Evolutionary conservation across 2,797 vertebrate genomes (phyloP), one percentile per base, ranked within the genome.

Genomic region (Sebastes iracundus): DNA sequence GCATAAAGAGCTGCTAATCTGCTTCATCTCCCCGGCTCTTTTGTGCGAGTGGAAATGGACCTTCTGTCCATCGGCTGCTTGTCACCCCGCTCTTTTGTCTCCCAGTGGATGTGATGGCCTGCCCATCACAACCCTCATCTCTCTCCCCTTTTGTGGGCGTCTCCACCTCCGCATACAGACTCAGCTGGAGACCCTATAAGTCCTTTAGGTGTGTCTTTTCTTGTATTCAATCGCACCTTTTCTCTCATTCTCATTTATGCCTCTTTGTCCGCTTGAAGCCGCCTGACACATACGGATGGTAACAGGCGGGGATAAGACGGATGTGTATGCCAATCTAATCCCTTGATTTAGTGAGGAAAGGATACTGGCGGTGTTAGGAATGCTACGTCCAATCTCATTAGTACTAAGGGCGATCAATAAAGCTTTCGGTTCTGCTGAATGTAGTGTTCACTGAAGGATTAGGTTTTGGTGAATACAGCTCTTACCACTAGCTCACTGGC

Each of bases 61-160:
- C 90, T 84, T 94, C 92, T 91, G 93, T 93, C 92, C 90, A 84
- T 89, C 89, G 77, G 86, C 87, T 85, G 88, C 89, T 89, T 81
- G 87, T 94, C 94, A 83, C 83, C 83, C 67, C 5, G 32, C 81
- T 88, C 88, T 81, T 94, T 96, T 95, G 93, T 95, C 87, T 88
- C 75, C 58, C 49, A 0, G 61, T 88, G 80, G 90, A 90, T 82
- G 89, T 91, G 87, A 92, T 42, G 89, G 83, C 87, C 93, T 94
- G 94, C 91, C 94, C 92, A 92, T 95, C 95, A 95, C 87, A 80
- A 70, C 81, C 88, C 92, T 95, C 93, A 94, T 95, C 93, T 95
- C 87, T 84, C 75, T 68, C 74, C 61, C 6, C 82, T 80, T 88
- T 86, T 90, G 85, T 90, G 35, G 76, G 13, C n/a, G 32, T 30